Percentiles rank a stretch among this genome's conserved stretches.
Conservation (phyloP, 92 coral and sea anemone genomes). For the Parazoanthus darwini region DNA sequence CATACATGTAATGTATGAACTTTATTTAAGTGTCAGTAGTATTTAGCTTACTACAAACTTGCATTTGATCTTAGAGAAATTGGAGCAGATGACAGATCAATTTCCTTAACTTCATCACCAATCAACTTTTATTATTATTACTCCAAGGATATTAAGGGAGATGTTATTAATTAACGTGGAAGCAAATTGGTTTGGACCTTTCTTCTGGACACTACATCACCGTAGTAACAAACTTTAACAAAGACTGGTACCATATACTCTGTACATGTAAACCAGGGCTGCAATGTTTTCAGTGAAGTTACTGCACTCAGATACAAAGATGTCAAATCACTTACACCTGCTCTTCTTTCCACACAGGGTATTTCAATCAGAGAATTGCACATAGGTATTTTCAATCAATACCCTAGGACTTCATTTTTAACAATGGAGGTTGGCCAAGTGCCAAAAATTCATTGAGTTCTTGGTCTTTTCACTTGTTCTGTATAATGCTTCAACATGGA, state of each 20-base stretch:
- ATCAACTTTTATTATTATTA: no score
- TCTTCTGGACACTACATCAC: no score
- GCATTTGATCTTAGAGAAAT: no score
- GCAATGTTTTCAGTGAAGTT: not conserved
- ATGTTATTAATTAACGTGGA: no score
- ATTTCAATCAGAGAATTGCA: not conserved
- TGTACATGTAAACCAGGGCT: not conserved
- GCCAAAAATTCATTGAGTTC: slow-evolving; percentile 43
- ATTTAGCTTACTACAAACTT: no score
- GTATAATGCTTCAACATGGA: slow-evolving; percentile 81
- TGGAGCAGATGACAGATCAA: no score
- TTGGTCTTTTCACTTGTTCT: slow-evolving; percentile 59
- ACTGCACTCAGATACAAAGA: not conserved
- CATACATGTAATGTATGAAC: no score
- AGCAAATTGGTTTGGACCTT: no score
- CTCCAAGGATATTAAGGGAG: no score
- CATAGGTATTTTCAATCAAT: not conserved
- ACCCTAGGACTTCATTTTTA: not conserved
- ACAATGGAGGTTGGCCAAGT: not conserved
- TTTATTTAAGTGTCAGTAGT: no score
- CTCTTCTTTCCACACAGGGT: not conserved
- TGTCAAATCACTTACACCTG: not conserved
- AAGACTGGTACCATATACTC: not conserved
- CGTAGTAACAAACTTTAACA: no score
- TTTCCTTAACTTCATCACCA: no score